phyloP scores from a whole-genome alignment of 2,113 vertebrate species.

The Ariopsis seemanni region DNA sequence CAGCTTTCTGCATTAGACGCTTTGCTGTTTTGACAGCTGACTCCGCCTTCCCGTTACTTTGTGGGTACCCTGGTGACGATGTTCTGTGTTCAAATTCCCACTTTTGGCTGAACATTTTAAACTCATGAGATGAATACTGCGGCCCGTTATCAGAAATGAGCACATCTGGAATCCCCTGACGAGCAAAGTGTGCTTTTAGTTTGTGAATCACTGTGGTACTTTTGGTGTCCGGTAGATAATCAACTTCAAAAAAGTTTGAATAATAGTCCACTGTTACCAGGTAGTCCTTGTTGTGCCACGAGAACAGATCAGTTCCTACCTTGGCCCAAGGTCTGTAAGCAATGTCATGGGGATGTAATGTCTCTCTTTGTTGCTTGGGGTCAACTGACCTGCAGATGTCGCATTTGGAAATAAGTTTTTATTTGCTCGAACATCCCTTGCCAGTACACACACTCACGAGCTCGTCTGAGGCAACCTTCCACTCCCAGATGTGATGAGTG shows the following conservation, averaged over 20 bases:
- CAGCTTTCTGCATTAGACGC: not conserved
- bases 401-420: no score
- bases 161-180: conserved; percentile 24
- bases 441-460: no score
- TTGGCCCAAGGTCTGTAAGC: conserved; percentile 26
- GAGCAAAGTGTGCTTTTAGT: conserved; percentile 37
- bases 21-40: conserved; percentile 9
- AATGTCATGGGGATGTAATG: conserved; percentile 2
- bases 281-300: conserved; percentile 9
- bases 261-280: conserved; percentile 34
- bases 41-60: conserved; percentile 17
- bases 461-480: no score
- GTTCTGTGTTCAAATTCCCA: conserved; percentile 36
- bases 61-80: not conserved
- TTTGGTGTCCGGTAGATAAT: conserved; percentile 40
- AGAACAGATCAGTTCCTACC: conserved; percentile 19
- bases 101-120: not conserved
- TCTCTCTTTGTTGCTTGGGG: not conserved
- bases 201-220: conserved; percentile 29
- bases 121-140: conserved; percentile 8
- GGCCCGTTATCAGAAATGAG: not conserved
- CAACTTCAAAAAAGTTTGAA: conserved; percentile 50
- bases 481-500: no score
- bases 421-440: no score
- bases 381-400: no score